These are phyloP conservation scores for Drosophila tropicalis DNA, from an alignment of 1,140 invertebrate species.

Conservation along the genomic window DNA sequence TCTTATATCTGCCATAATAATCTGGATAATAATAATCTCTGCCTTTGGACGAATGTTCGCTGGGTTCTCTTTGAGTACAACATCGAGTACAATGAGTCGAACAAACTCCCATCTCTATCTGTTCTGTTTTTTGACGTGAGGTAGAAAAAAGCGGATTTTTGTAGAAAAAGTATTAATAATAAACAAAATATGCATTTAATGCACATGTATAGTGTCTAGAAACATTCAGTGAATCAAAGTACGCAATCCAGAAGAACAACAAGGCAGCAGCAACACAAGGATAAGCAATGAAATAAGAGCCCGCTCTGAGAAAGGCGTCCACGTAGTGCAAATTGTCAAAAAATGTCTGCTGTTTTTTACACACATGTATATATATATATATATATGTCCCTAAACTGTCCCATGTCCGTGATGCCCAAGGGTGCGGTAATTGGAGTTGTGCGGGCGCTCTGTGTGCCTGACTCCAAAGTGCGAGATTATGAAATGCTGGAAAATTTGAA, in stretches of 20 bases:
- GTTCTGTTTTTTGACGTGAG: too few relatives aligned
- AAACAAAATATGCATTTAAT: conserved; percentile 15
- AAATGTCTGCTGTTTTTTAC: conserved; percentile 59
- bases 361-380: conserved; percentile 15
- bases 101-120: too few relatives aligned
- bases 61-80: too few relatives aligned
- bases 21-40: too few relatives aligned
- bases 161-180: too few relatives aligned
- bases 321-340: conserved; percentile 73
- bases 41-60: too few relatives aligned
- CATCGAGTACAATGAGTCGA: too few relatives aligned
- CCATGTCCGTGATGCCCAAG: conserved; percentile 45
- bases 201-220: conserved; percentile 30
- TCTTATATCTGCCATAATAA: too few relatives aligned
- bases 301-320: conserved; percentile 41
- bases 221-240: conserved; percentile 22
- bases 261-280: conserved; percentile 7
- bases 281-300: not conserved
- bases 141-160: too few relatives aligned
- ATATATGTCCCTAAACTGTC: conserved; percentile 17
- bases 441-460: conserved; percentile 27
- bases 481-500: conserved; percentile 52
- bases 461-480: conserved; percentile 70
- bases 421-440: conserved; percentile 52
- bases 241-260: conserved; percentile 1